A percentile compares a stretch with the other conserved stretches of the same genome.
Evolutionary conservation across 2,797 vertebrate species (phyloP).

Genomic region (Acrossocheilus wenchowensis): DNA sequence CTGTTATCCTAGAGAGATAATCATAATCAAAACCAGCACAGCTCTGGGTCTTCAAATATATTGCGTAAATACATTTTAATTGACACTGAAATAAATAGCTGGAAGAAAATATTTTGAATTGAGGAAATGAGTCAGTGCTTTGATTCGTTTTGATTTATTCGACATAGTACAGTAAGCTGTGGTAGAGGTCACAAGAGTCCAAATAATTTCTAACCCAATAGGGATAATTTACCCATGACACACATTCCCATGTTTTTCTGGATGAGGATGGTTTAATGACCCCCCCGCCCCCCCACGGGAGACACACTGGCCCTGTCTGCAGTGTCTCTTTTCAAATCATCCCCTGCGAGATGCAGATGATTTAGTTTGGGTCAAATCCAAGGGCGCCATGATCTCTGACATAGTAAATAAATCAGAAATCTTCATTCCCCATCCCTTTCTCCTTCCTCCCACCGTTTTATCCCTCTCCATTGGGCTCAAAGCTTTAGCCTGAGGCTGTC

Average conservation of each 20-base stretch:
- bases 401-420: slow-evolving; percentile 58
- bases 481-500: slow-evolving; percentile 38
- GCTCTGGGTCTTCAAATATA: slow-evolving; percentile 38
- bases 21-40: slow-evolving; percentile 46
- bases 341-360: slow-evolving; percentile 51
- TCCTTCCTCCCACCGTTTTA: slow-evolving; percentile 24
- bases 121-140: neutral
- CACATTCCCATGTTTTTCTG: slow-evolving; percentile 32
- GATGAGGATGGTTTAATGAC: slow-evolving; percentile 13
- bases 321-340: slow-evolving; percentile 41
- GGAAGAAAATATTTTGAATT: slow-evolving; percentile 4
- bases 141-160: slow-evolving; percentile 7
- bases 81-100: neutral
- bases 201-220: slow-evolving; percentile 27
- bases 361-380: slow-evolving; percentile 60
- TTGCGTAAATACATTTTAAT: slow-evolving; percentile 44
- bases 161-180: slow-evolving; percentile 12
- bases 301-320: slow-evolving; percentile 2
- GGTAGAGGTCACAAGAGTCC: slow-evolving; percentile 12
- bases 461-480: slow-evolving; percentile 21
- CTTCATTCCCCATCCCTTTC: slow-evolving; percentile 42
- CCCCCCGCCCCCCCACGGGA: slow-evolving; percentile 1
- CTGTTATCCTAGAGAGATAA: slow-evolving; percentile 13
- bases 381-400: slow-evolving; percentile 47
- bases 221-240: slow-evolving; percentile 33